These are phyloP conservation scores for Dendroctonus ponderosae DNA, from an alignment of 1,140 invertebrate genomes.

Conservation along the genomic window DNA sequence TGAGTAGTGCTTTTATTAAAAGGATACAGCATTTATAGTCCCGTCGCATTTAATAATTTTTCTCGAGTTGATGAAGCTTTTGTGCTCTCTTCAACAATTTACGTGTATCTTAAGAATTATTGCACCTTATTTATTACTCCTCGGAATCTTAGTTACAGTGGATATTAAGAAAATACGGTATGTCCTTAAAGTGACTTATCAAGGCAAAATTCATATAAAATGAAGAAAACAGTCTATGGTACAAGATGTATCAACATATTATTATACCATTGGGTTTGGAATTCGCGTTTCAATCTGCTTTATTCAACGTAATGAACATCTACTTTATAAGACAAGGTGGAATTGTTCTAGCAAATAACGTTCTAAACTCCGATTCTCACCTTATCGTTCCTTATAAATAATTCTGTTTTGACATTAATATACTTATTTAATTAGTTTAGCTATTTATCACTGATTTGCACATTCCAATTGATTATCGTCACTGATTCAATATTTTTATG, in stretches of 20 bases:
- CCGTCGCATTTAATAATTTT: background rate
- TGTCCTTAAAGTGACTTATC: too few relatives aligned
- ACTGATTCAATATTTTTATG: too few relatives aligned
- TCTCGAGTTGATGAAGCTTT: background rate
- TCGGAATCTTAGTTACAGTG: too few relatives aligned
- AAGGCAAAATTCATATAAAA: too few relatives aligned
- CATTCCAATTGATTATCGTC: too few relatives aligned
- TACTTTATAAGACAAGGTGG: slow-evolving; percentile 32
- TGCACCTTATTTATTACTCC: too few relatives aligned
- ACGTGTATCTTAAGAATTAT: background rate
- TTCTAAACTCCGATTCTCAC: slow-evolving; percentile 32
- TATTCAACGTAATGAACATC: slow-evolving; percentile 31
- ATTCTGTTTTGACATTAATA: background rate
- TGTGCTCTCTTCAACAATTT: background rate
- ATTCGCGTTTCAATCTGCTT: slow-evolving; percentile 16
- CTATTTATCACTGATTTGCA: too few relatives aligned
- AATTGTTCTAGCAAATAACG: slow-evolving; percentile 36
- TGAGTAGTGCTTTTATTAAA: slow-evolving; percentile 6
- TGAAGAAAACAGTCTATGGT: too few relatives aligned
- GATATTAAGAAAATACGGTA: too few relatives aligned
- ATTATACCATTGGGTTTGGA: background rate
- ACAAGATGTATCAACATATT: too few relatives aligned
- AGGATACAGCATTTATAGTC: slow-evolving; percentile 2
- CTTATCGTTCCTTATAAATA: slow-evolving; percentile 2
- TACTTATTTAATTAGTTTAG: background rate